Evolutionary conservation across 2,113 vertebrate species (phyloP).

Genomic region (Amblyornis subalaris): DNA sequence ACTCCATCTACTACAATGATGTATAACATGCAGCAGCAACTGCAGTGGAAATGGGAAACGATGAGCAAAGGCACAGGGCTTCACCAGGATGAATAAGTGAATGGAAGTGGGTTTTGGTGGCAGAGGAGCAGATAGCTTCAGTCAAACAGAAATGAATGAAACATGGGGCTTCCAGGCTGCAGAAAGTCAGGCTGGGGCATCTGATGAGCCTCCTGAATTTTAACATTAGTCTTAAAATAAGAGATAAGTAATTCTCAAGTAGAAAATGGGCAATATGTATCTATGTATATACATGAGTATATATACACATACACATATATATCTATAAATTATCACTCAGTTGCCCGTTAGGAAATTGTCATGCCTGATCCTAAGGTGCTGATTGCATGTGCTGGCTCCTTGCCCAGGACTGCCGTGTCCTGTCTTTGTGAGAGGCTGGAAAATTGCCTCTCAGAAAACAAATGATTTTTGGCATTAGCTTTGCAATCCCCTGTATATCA

Average conservation of each 20-base stretch:
- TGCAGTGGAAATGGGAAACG: not conserved
- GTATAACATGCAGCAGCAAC: rapidly evolving
- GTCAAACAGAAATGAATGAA: not conserved
- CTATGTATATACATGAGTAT: rapidly evolving
- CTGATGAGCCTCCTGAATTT: not conserved
- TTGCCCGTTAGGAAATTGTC: not conserved
- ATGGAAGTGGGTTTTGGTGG: not conserved
- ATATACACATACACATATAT: rapidly evolving
- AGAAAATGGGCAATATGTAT: not conserved
- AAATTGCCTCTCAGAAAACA: not conserved
- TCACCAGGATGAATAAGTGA: not conserved
- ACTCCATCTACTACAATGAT: rapidly evolving
- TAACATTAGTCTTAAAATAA: not conserved
- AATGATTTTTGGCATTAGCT: not conserved
- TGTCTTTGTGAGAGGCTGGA: not conserved
- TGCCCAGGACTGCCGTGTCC: not conserved
- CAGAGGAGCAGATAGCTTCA: not conserved
- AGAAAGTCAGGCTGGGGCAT: not conserved
- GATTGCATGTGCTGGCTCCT: not conserved
- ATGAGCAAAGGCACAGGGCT: not conserved
- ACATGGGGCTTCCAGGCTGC: rapidly evolving
- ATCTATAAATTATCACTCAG: not conserved
- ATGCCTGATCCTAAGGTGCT: not conserved
- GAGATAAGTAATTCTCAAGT: not conserved
- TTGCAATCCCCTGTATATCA: not conserved